Base-by-base conservation (phyloP, 2,113 vertebrate species). In the Sterna hirundo region DNA sequence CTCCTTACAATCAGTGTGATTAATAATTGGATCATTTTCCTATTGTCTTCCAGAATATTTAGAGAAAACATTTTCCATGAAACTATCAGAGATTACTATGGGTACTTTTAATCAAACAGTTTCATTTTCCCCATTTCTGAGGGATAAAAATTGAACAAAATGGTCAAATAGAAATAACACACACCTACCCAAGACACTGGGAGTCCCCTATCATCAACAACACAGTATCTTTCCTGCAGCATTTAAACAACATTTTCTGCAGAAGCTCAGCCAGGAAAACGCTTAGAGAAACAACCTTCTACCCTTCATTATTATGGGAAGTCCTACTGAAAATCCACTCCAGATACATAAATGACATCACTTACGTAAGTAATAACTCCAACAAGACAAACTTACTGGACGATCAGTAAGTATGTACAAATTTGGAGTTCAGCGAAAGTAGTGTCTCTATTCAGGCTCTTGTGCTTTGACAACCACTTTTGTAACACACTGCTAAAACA, bases 101-200 rank as follows among this genome's bases (percentile, higher is more conserved):
- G 11, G 20, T 38, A 38, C 40, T 83, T 93, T 69, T 30, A 64
- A 42, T 69, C 21, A 68, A n/a, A 46, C 23, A 62, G 20, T 38
- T 90, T 69, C 6, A n/a, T 49, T 70, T 85, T 36, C 8, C 13
- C 23, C 5, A 23, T 68, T 92, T 80, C 49, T 61, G 25, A 74
- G 19, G 40, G 22, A 90, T 20, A 65, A 62, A 96, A 89, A 90
- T 29, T 55, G n/a, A 86, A 77, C 23, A 71, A 94, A 94, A 93
- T 44, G 4, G 7, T 66, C 17, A 62, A 93, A 83, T 0, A 72
- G 40, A 85, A 85, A 29, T 60, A 79, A 70, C 13, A 49, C 4
- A 36, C 8, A 26, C 49, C 27, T 76, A 95, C 32, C 16, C 30
- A 87, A 79, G 65, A 83, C 27, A 57, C 2, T 25, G 46, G 9